Evolutionary conservation across 2,113 vertebrate genomes (phyloP).

Genomic region (Jaculus jaculus): DNA sequence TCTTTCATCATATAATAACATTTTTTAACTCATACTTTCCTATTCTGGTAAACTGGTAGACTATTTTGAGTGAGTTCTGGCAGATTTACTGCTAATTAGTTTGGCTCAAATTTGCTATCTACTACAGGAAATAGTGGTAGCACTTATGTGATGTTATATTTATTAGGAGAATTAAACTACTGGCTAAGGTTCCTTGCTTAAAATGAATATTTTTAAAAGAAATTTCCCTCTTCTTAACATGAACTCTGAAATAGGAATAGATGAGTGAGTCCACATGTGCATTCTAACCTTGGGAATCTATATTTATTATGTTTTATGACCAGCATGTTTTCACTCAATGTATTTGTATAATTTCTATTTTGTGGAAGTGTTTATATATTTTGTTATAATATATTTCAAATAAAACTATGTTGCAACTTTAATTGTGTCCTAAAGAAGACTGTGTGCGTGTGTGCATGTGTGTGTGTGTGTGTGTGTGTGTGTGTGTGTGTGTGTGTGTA

Average conservation of each 20-base stretch:
- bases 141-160: slow-evolving; percentile 38
- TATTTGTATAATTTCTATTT: not conserved
- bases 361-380: not conserved
- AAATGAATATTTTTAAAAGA: slow-evolving; percentile 43
- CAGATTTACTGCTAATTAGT: slow-evolving; percentile 71
- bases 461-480: no score
- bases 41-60: slow-evolving; percentile 73
- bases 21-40: slow-evolving; percentile 66
- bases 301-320: not conserved
- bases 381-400: not conserved
- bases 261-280: not conserved
- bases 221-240: not conserved
- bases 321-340: not conserved
- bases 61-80: slow-evolving; percentile 73
- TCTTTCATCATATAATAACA: slow-evolving; percentile 52
- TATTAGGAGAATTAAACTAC: slow-evolving; percentile 46
- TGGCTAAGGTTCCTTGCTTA: not conserved
- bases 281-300: not conserved
- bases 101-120: slow-evolving; percentile 54
- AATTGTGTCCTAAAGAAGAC: not conserved
- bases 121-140: slow-evolving; percentile 49
- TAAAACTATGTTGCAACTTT: not conserved
- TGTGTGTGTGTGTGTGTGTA: not conserved
- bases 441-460: not conserved
- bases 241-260: not conserved